phyloP scores from a whole-genome alignment of 2,113 vertebrate species.

The Alethe castanea region DNA sequence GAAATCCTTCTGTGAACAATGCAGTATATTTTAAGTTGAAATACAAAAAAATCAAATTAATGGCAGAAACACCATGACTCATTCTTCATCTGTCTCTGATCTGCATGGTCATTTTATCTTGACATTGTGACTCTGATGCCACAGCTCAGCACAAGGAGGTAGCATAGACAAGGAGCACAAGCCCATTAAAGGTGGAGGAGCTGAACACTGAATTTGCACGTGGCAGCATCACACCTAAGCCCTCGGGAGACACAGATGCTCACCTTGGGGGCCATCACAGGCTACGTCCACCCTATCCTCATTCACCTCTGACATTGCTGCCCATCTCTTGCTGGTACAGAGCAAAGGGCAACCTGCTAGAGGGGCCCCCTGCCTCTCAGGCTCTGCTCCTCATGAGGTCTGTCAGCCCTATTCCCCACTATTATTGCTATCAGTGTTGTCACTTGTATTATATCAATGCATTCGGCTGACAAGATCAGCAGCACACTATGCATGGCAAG shows the following conservation, averaged over 20 bases:
- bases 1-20: neutral
- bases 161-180: neutral
- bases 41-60: neutral
- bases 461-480: neutral
- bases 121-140: neutral
- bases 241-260: neutral
- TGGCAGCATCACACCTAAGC: neutral
- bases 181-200: neutral
- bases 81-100: neutral
- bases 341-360: neutral
- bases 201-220: rapidly evolving
- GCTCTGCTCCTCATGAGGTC: neutral
- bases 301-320: neutral
- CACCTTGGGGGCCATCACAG: neutral
- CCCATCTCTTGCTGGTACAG: neutral
- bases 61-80: neutral
- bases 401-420: neutral
- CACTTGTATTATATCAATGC: neutral
- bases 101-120: neutral
- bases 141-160: neutral
- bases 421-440: neutral
- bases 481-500: neutral
- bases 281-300: neutral
- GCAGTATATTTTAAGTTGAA: neutral
- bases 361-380: rapidly evolving